Conservation (phyloP, 1,140 invertebrate species). For the Armadillidium nasatum region DNA sequence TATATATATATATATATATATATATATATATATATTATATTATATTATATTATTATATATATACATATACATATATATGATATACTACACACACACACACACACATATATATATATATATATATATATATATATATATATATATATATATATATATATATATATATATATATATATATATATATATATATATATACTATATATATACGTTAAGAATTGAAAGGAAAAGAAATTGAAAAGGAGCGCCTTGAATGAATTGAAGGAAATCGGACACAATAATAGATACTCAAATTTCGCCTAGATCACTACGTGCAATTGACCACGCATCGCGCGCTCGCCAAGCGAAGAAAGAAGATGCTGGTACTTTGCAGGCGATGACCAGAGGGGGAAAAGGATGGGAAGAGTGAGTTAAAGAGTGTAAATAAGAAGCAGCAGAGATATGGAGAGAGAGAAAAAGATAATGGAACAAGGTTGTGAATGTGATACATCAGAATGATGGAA, state of each 20-base stretch:
- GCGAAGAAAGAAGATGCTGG: not conserved
- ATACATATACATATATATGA: not conserved
- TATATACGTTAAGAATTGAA: not conserved
- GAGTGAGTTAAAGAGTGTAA: not conserved
- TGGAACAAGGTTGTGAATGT: not conserved
- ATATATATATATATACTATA: not conserved
- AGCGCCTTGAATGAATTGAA: not conserved
- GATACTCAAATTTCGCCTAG: constrained; percentile 1
- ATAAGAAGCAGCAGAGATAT: not conserved
- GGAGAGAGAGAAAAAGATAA: not conserved
- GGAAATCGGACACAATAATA: constrained; percentile 8
- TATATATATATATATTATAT: too few relatives aligned
- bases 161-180: constrained; percentile 13
- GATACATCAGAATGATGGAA: not conserved
- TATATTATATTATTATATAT: not conserved
- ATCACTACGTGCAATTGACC: constrained; percentile 6
- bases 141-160: constrained; percentile 8
- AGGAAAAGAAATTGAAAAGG: not conserved
- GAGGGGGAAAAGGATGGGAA: not conserved
- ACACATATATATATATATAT: not conserved
- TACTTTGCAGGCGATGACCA: not conserved
- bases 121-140: not conserved
- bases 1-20: too few relatives aligned
- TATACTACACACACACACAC: not conserved
- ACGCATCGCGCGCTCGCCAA: not conserved